These are phyloP conservation scores for Channallabes apus DNA, from an alignment of 2,797 vertebrate genomes.

Conservation along the genomic window DNA sequence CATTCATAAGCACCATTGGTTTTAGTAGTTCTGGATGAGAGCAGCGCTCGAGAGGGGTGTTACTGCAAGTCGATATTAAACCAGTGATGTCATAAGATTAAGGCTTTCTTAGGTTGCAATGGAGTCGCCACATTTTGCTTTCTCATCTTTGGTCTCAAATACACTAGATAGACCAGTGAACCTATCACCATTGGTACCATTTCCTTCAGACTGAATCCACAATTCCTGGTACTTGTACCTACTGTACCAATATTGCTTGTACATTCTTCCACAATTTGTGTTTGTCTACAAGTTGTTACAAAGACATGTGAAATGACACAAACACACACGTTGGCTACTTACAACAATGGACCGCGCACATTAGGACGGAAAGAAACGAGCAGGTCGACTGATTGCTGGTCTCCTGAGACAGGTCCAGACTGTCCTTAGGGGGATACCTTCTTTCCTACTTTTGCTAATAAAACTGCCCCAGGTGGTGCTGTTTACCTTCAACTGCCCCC, in stretches of 20 bases:
- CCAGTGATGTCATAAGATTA: background rate
- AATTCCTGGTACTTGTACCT: background rate
- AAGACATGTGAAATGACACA: background rate
- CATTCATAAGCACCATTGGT: constrained; percentile 61
- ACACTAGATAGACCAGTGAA: background rate
- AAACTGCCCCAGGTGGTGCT: constrained; percentile 87
- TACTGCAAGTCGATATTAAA: background rate
- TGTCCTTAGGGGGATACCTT: constrained; percentile 75
- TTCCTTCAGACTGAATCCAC: background rate
- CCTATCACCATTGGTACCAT: background rate
- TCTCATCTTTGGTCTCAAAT: background rate
- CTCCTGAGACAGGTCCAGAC: background rate
- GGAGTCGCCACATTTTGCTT: too few species aligned
- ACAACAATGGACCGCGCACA: background rate
- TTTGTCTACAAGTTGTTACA: background rate
- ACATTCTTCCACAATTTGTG: background rate
- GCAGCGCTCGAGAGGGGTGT: background rate
- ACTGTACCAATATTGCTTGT: background rate
- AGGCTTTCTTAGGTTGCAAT: background rate
- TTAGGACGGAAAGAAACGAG: constrained; percentile 44
- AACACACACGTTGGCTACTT: background rate
- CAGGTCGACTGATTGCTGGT: background rate
- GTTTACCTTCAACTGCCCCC: constrained; percentile 77
- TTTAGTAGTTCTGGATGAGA: background rate
- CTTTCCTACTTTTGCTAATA: constrained; percentile 83